Conservation (phyloP, 2,888 invertebrate genomes). For the Tetheella fluctuosa region DNA sequence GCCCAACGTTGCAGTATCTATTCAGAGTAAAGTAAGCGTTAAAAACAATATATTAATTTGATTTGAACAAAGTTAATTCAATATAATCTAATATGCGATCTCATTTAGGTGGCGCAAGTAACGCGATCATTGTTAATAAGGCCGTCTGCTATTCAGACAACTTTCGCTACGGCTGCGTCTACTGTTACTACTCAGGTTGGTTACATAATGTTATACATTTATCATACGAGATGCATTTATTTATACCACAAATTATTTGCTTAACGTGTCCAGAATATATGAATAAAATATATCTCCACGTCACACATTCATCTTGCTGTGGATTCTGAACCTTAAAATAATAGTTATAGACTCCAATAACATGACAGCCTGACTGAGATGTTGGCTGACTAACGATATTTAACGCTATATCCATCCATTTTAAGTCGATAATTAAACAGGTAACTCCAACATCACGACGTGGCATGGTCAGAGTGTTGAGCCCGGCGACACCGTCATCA, state of each 20-base stretch:
- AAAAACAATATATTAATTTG: neutral
- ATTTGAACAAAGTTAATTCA: neutral
- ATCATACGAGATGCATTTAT: no score
- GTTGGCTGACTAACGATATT: no score
- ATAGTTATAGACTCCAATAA: neutral
- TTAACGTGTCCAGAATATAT: no score
- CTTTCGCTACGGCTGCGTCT: slow-evolving; percentile 53
- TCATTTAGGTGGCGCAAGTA: slow-evolving; percentile 60
- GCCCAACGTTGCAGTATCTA: slow-evolving; percentile 38
- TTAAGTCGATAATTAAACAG: slow-evolving; percentile 29
- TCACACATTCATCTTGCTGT: slow-evolving; percentile 4
- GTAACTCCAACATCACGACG: slow-evolving; percentile 54
- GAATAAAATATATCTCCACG: no score
- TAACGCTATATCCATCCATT: no score
- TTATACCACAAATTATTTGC: no score
- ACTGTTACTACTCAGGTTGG: slow-evolving; percentile 61
- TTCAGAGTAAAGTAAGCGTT: slow-evolving; percentile 52
- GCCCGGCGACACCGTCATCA: slow-evolving; percentile 69
- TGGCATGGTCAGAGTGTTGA: slow-evolving; percentile 74
- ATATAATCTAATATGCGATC: slow-evolving; percentile 7
- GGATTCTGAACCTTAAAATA: neutral
- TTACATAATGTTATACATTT: slow-evolving; percentile 8
- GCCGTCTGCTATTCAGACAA: slow-evolving; percentile 60
- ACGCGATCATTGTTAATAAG: slow-evolving; percentile 72
- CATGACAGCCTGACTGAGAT: neutral